Evolutionary conservation across 2,888 invertebrate genomes (phyloP).

Genomic region (Theristus sp.): DNA sequence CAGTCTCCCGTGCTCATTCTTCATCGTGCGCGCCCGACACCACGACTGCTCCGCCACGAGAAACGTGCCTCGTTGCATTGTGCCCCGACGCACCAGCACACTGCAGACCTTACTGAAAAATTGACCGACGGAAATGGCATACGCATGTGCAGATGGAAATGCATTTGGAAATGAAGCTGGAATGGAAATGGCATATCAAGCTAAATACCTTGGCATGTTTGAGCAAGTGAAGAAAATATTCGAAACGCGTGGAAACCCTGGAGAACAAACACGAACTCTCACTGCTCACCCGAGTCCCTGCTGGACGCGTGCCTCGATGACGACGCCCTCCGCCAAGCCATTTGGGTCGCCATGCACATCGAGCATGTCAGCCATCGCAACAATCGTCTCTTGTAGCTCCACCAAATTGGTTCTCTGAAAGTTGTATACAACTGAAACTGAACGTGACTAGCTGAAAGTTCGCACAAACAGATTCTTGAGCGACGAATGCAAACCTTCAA

Average conservation of each 20-base stretch:
- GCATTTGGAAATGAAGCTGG: too few relatives aligned
- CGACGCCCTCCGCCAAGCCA: slow-evolving; percentile 67
- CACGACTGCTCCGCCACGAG: slow-evolving; percentile 54
- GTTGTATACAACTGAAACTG: too few relatives aligned
- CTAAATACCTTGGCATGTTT: too few relatives aligned
- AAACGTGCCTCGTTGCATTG: slow-evolving; percentile 52
- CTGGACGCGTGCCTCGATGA: slow-evolving; percentile 64
- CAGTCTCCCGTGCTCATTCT: slow-evolving; percentile 15
- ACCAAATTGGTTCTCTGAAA: slow-evolving; percentile 35
- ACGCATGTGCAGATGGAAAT: too few relatives aligned
- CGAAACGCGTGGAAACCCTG: too few relatives aligned
- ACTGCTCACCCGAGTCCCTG: slow-evolving; percentile 43
- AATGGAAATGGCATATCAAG: too few relatives aligned
- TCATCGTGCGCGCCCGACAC: slow-evolving; percentile 16
- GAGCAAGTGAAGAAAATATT: too few relatives aligned
- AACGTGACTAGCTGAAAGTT: too few relatives aligned
- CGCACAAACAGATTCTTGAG: too few relatives aligned
- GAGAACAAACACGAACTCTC: too few relatives aligned
- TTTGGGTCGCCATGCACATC: slow-evolving; percentile 61
- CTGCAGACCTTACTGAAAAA: slow-evolving; percentile 54
- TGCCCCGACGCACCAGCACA: slow-evolving; percentile 63
- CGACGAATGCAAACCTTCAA: slow-evolving; percentile 45
- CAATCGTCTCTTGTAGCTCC: slow-evolving; percentile 59
- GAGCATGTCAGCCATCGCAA: slow-evolving; percentile 51
- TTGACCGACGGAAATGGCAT: too few relatives aligned